Evolutionary conservation across 1,140 invertebrate genomes (phyloP).

Genomic region (Procambarus virginalis): DNA sequence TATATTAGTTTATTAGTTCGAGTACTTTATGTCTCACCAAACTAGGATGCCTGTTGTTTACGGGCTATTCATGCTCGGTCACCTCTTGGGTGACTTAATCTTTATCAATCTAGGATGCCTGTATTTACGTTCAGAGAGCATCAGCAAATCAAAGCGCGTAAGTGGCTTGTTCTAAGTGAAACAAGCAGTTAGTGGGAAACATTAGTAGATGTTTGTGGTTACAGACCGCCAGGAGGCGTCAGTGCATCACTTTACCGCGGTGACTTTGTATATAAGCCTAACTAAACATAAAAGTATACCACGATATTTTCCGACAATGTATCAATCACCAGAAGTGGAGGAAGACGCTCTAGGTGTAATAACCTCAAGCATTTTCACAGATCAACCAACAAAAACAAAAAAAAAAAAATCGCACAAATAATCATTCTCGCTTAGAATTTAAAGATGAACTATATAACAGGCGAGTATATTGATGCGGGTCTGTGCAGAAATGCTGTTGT

Average conservation of each 20-base stretch:
- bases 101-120: not conserved
- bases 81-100: not conserved
- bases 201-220: not conserved
- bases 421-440: not conserved
- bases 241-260: not conserved
- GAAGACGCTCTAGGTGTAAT: not conserved
- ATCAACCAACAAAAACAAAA: not conserved
- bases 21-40: no score
- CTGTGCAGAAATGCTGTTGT: not conserved
- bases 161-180: not conserved
- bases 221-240: not conserved
- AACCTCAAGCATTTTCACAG: not conserved
- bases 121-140: not conserved
- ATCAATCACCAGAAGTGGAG: not conserved
- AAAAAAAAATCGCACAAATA: not conserved
- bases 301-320: not conserved
- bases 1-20: not conserved
- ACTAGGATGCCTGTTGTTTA: not conserved
- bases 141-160: not conserved
- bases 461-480: not conserved
- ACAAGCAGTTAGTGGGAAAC: not conserved
- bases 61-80: no score
- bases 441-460: not conserved
- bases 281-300: not conserved
- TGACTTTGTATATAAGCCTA: not conserved